Percentiles rank a stretch among this genome's conserved stretches.
Conservation (phyloP, 2,888 invertebrate genomes). For the Ophion ventricosus region DNA sequence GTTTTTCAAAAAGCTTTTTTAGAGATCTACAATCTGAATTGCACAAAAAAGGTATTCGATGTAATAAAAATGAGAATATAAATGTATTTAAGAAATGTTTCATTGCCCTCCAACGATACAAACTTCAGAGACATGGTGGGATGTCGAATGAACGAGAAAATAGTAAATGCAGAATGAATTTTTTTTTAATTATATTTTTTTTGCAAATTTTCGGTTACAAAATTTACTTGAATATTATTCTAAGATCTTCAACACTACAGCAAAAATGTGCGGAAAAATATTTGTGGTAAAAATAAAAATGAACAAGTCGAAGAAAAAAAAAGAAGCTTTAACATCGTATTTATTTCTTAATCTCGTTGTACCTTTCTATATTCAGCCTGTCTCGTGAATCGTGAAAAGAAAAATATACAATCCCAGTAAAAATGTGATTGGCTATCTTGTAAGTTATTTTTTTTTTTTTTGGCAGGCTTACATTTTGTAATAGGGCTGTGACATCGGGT, state of each 20-base stretch:
- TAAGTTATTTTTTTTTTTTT: not conserved
- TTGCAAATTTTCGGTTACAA: too few species aligned
- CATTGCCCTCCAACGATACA: too few species aligned
- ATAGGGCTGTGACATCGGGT: not conserved
- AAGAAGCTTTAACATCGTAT: not conserved
- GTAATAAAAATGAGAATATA: too few species aligned
- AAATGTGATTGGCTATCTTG: not conserved
- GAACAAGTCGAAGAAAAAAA: not conserved
- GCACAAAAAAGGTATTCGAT: too few species aligned
- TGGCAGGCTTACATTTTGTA: not conserved
- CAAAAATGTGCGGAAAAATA: not conserved
- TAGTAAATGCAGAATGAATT: too few species aligned
- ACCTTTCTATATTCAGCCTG: not conserved
- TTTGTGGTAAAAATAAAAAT: not conserved
- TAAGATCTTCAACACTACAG: not conserved
- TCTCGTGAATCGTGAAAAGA: not conserved
- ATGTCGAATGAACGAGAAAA: too few species aligned
- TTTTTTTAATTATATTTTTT: too few species aligned
- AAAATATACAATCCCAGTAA: not conserved
- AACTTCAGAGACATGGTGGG: too few species aligned
- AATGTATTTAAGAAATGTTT: too few species aligned
- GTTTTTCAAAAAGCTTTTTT: too few species aligned
- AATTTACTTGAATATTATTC: too few species aligned
- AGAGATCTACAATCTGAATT: too few species aligned
- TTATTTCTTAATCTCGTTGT: not conserved